These are phyloP conservation scores for Poecilia velifera DNA, from an alignment of 2,797 vertebrate genomes.

Conservation along the genomic window DNA sequence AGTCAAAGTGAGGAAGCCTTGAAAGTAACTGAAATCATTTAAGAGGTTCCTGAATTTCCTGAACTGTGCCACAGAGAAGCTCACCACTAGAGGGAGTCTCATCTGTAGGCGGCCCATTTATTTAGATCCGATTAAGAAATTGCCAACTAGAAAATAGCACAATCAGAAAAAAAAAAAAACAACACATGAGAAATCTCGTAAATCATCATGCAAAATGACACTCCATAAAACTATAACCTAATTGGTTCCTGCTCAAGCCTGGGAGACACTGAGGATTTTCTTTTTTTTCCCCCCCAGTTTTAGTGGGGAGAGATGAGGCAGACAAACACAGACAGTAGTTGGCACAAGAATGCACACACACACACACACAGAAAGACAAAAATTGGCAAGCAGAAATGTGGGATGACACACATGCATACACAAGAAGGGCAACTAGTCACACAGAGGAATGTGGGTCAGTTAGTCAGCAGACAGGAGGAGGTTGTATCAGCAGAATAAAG, in stretches of 20 bases:
- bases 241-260: conserved; percentile 60
- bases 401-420: conserved; percentile 22
- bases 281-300: background rate
- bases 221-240: conserved; percentile 55
- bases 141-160: conserved; percentile 14
- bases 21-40: background rate
- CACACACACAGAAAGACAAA: conserved; percentile 11
- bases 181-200: conserved; percentile 53
- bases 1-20: background rate
- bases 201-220: conserved; percentile 51
- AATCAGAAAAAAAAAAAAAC: conserved; percentile 27
- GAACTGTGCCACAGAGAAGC: conserved; percentile 22
- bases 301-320: background rate
- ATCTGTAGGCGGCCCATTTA: conserved; percentile 13
- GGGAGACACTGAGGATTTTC: conserved; percentile 44
- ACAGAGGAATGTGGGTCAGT: conserved; percentile 79
- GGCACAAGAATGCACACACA: conserved; percentile 17
- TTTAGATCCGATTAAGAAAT: conserved; percentile 44
- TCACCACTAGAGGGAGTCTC: conserved; percentile 71
- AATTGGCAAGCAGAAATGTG: conserved; percentile 45
- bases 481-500: conserved; percentile 77
- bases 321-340: conserved; percentile 35
- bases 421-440: conserved; percentile 55
- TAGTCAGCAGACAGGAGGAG: conserved; percentile 78
- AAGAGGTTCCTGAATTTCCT: background rate